phyloP scores from a whole-genome alignment of 1,140 invertebrate species.

The Lepidostoma basale region DNA sequence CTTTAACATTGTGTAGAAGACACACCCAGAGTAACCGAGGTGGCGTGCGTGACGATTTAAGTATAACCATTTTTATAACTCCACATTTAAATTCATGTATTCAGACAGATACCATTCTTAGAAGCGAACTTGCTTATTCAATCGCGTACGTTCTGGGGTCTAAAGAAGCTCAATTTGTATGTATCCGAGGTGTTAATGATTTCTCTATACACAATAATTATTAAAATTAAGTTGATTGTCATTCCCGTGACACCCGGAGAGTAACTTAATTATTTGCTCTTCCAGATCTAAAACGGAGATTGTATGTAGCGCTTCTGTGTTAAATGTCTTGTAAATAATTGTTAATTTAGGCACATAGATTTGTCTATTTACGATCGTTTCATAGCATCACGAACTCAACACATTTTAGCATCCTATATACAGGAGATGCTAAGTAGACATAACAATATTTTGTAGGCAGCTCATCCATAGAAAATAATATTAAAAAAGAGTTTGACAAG shows the following conservation, averaged over 20 bases:
- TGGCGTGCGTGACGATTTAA: conserved; percentile 14
- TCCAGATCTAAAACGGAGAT: too few species aligned
- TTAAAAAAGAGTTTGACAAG: too few species aligned
- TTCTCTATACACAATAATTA: background rate
- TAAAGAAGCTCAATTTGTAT: conserved; percentile 19
- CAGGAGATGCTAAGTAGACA: too few species aligned
- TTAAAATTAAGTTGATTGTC: conserved; percentile 3
- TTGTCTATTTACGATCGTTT: too few species aligned
- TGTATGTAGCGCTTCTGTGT: too few species aligned
- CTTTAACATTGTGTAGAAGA: too few species aligned
- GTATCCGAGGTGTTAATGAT: conserved; percentile 22
- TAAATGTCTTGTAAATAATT: too few species aligned
- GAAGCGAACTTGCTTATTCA: conserved; percentile 25
- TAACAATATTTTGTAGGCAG: too few species aligned
- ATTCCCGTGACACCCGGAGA: background rate
- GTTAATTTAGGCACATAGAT: too few species aligned
- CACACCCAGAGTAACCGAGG: background rate
- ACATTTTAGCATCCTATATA: too few species aligned
- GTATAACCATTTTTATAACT: conserved; percentile 25
- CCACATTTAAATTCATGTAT: conserved; percentile 28
- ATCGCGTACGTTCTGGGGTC: background rate
- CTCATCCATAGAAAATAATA: too few species aligned
- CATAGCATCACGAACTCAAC: too few species aligned
- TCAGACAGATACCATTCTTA: conserved; percentile 22
- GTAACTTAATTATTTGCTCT: conserved; percentile 2